A percentile compares a stretch with the other conserved stretches of the same genome.
These are phyloP conservation scores for Eupithecia inturbata DNA, from an alignment of 2,888 invertebrate species.

Conservation along the genomic window DNA sequence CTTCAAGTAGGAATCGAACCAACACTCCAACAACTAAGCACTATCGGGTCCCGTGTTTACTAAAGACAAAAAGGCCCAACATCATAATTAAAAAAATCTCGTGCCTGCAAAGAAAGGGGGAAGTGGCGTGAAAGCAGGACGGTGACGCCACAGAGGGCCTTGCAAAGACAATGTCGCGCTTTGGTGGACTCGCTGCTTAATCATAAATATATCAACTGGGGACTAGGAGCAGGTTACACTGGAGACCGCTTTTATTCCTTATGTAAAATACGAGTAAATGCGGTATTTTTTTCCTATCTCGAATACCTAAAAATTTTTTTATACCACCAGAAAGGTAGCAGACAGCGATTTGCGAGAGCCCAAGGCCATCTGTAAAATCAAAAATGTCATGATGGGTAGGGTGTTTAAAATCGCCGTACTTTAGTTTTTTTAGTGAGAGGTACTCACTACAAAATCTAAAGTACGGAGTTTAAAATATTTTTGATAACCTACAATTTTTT, in stretches of 20 bases:
- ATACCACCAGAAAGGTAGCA: background rate
- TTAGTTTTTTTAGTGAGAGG: too few species aligned
- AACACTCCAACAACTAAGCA: slow-evolving; percentile 39
- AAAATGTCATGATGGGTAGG: too few species aligned
- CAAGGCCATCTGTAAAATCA: too few species aligned
- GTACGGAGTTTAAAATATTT: too few species aligned
- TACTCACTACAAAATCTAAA: too few species aligned
- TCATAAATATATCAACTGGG: slow-evolving; percentile 83
- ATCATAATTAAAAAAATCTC: slow-evolving; percentile 85
- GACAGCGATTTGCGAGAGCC: background rate
- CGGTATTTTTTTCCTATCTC: background rate
- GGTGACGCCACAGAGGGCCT: slow-evolving; percentile 77
- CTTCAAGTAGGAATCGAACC: slow-evolving; percentile 47
- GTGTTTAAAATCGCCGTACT: too few species aligned
- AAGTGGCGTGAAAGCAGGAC: slow-evolving; percentile 80
- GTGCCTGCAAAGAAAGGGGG: slow-evolving; percentile 82
- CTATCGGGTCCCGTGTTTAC: slow-evolving; percentile 48
- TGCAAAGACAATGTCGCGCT: slow-evolving; percentile 80
- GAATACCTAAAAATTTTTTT: background rate
- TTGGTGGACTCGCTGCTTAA: slow-evolving; percentile 79
- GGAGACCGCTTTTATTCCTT: background rate
- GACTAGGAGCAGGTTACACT: slow-evolving; percentile 58
- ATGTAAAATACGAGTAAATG: too few species aligned
- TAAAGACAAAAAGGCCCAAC: slow-evolving; percentile 81
- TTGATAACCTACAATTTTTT: too few species aligned